phyloP scores from a whole-genome alignment of 2,888 invertebrate species.

The Macrophya alboannulata region DNA sequence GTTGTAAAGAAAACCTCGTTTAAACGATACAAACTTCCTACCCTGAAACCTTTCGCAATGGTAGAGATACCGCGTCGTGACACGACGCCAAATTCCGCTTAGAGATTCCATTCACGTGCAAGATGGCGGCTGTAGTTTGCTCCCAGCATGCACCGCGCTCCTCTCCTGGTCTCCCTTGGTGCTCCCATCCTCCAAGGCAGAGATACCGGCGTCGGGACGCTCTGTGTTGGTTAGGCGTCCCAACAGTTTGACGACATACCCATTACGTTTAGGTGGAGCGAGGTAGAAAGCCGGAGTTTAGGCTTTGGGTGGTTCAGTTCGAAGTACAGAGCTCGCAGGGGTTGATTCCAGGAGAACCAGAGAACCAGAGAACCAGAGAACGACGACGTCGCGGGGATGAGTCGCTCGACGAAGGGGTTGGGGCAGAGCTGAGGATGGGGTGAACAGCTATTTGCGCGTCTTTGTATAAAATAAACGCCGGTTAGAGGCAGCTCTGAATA shows the following conservation, averaged over 20 bases:
- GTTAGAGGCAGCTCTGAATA: conserved; percentile 71
- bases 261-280: conserved; percentile 70
- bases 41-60: conserved; percentile 35
- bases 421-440: conserved; percentile 54
- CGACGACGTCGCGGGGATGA: conserved; percentile 51
- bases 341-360: conserved; percentile 54
- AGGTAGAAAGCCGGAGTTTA: conserved; percentile 52
- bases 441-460: conserved; percentile 72
- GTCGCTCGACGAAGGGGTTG: conserved; percentile 59
- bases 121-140: conserved; percentile 79
- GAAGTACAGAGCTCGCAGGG: conserved; percentile 50
- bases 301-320: conserved; percentile 46
- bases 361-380: conserved; percentile 56
- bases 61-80: conserved; percentile 22
- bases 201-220: conserved; percentile 66
- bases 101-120: conserved; percentile 78
- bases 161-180: conserved; percentile 63
- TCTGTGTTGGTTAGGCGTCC: conserved; percentile 74
- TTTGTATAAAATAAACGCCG: conserved; percentile 76
- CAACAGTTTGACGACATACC: conserved; percentile 78
- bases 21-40: conserved; percentile 18
- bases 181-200: conserved; percentile 62
- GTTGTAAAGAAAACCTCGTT: conserved; percentile 15
- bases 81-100: conserved; percentile 61
- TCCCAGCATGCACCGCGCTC: conserved; percentile 75